Base-by-base conservation (phyloP, 2,888 invertebrate species). In the Gibbula magus region DNA sequence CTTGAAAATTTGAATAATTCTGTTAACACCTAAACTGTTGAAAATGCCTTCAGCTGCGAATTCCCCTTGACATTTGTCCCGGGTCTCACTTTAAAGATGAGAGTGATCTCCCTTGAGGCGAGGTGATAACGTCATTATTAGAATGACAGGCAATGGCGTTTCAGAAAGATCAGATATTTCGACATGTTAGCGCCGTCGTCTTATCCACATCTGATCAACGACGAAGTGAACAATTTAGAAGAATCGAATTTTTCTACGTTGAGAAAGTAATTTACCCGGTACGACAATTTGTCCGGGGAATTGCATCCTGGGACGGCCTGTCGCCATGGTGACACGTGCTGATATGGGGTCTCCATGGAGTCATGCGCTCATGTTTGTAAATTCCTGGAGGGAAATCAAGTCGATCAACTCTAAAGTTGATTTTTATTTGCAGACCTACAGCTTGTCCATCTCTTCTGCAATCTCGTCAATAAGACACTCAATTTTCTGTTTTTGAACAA, bases 281-380 rank as follows among this genome's bases (percentile, higher is more conserved):
- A 61, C 61, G 61, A 29, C 25, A 61, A 61, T 61, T 61, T 61
- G 61, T 61, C 61, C 29, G 29, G 61, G 25, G 61, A 61, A 61
- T 61, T 29, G 29, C 61, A 61, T 25, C 25, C n/a, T 22, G 61
- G 61, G 61, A 61, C 61, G 5, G 61, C 61, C 18, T 61, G 61
- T 61, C 61, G 61, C 61, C 61, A 61, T 61, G 61, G 61, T 61
- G 61, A 29, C 61, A 61, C 61, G 61, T 61, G 61, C 61, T 61
- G 61, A 61, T 61, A 61, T 45, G 61, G n/a, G 61, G 61, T 61
- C 61, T 61, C 61, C 61, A 61, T 61, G 61, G 61, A 61, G 25
- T 61, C 61, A 61, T 29, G 61, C 29, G 61, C 61, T 61, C 61
- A 61, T 61, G 61, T 61, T 61, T 61, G 61, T 61, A 61, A 61